phyloP scores from a whole-genome alignment of 1,140 invertebrate genomes.

The Drosophila seguyi region DNA sequence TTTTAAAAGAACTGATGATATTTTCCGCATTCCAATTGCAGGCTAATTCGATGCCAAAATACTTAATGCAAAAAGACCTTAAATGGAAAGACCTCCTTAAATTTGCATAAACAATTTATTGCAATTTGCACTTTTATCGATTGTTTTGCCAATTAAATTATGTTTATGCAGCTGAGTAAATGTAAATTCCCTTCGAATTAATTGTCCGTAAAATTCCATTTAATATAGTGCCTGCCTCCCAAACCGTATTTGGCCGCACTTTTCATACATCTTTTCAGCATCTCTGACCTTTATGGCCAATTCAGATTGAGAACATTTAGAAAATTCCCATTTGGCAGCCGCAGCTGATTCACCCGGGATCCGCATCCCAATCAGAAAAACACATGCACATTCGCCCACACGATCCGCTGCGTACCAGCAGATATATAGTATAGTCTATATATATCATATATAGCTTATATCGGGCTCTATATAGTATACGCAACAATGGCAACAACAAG shows the following conservation, averaged over 20 bases:
- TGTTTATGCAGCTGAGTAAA: constrained; percentile 4
- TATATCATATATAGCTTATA: constrained; percentile 5
- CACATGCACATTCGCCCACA: constrained; percentile 39
- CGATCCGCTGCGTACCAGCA: constrained; percentile 23
- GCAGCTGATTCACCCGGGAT: constrained; percentile 29
- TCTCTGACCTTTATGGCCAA: constrained; percentile 24
- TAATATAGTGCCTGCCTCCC: background rate
- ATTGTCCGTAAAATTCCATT: constrained; percentile 8
- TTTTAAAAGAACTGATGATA: too few species aligned
- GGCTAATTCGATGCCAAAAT: too few species aligned
- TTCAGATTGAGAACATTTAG: constrained; percentile 18
- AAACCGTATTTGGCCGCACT: constrained; percentile 8
- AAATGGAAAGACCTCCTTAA: too few species aligned
- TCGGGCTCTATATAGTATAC: constrained; percentile 6
- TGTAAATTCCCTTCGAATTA: constrained; percentile 1
- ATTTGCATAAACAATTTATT: background rate
- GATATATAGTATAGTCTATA: background rate
- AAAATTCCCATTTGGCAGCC: constrained; percentile 45
- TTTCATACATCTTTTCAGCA: constrained; percentile 2
- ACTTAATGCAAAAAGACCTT: too few species aligned
- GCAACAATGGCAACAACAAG: constrained; percentile 56
- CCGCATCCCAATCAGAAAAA: constrained; percentile 23
- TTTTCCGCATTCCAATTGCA: too few species aligned
- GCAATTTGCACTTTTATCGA: background rate
- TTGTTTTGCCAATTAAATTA: background rate